Conservation (phyloP, 2,888 invertebrate genomes). For the Acleris cristana region DNA sequence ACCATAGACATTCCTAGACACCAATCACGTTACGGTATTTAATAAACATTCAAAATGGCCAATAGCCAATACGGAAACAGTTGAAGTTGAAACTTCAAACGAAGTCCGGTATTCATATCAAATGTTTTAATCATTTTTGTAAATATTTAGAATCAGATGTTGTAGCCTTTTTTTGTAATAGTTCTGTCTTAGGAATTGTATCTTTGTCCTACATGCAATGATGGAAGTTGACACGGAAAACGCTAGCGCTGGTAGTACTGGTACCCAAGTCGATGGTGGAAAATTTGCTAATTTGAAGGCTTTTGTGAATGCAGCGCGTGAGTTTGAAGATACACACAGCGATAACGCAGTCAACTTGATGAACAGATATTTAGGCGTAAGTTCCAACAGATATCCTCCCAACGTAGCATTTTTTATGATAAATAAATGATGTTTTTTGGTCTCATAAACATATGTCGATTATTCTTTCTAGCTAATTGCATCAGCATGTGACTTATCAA, state of each 20-base stretch:
- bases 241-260: slow-evolving; percentile 54
- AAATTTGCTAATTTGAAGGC: slow-evolving; percentile 79
- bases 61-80: slow-evolving; percentile 53
- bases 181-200: neutral
- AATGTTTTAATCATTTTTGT: slow-evolving; percentile 44
- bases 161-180: neutral
- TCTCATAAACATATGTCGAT: neutral
- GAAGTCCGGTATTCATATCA: slow-evolving; percentile 41
- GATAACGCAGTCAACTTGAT: slow-evolving; percentile 79
- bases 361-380: slow-evolving; percentile 80
- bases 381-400: slow-evolving; percentile 35
- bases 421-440: neutral
- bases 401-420: too few relatives aligned
- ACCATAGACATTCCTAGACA: slow-evolving; percentile 12
- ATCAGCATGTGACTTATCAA: slow-evolving; percentile 85
- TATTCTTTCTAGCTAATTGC: slow-evolving; percentile 83
- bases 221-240: slow-evolving; percentile 76
- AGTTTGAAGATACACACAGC: slow-evolving; percentile 80
- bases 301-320: slow-evolving; percentile 80
- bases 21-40: slow-evolving; percentile 54
- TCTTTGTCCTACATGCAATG: slow-evolving; percentile 38
- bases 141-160: slow-evolving; percentile 40
- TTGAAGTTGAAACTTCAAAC: slow-evolving; percentile 70
- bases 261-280: slow-evolving; percentile 62
- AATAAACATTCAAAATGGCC: slow-evolving; percentile 59